These are phyloP conservation scores for Styela clava DNA, from an alignment of 23 tunicate genomes.

Conservation along the genomic window DNA sequence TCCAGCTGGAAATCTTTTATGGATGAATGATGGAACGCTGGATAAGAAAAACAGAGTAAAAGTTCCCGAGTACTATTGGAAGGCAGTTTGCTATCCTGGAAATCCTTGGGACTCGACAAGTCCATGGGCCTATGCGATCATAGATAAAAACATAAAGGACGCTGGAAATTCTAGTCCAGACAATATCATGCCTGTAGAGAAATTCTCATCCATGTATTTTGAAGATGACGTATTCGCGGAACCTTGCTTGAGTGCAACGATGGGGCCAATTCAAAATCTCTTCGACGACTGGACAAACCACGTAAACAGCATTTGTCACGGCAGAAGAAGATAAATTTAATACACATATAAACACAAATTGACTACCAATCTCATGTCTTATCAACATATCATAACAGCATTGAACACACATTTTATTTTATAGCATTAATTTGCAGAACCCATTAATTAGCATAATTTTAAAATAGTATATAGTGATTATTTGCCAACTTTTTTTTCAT, in stretches of 20 bases:
- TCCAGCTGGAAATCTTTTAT: slow-evolving; percentile 46
- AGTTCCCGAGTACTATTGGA: slow-evolving; percentile 95
- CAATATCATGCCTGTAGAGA: slow-evolving; percentile 40
- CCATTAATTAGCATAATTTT: no score
- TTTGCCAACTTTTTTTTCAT: no score
- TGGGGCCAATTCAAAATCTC: slow-evolving; percentile 47
- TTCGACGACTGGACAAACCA: slow-evolving; percentile 36
- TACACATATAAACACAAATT: no score
- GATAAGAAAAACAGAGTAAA: slow-evolving; percentile 59
- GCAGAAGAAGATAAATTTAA: not conserved
- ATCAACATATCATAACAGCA: no score
- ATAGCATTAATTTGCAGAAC: no score
- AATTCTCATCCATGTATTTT: slow-evolving; percentile 52
- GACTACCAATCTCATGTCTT: no score
- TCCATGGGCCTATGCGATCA: slow-evolving; percentile 80
- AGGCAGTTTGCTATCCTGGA: slow-evolving; percentile 96
- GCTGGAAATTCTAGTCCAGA: slow-evolving; percentile 12
- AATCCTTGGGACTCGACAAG: slow-evolving; percentile 17
- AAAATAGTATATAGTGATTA: no score
- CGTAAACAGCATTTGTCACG: not conserved
- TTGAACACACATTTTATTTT: no score
- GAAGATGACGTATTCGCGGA: slow-evolving; percentile 57
- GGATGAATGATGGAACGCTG: slow-evolving; percentile 38
- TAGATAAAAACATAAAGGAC: slow-evolving; percentile 45
- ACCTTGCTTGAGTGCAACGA: slow-evolving; percentile 69